Percentiles rank a stretch among this genome's conserved stretches.
These are phyloP conservation scores for Phthorimaea operculella DNA, from an alignment of 1,140 invertebrate species.

Conservation along the genomic window DNA sequence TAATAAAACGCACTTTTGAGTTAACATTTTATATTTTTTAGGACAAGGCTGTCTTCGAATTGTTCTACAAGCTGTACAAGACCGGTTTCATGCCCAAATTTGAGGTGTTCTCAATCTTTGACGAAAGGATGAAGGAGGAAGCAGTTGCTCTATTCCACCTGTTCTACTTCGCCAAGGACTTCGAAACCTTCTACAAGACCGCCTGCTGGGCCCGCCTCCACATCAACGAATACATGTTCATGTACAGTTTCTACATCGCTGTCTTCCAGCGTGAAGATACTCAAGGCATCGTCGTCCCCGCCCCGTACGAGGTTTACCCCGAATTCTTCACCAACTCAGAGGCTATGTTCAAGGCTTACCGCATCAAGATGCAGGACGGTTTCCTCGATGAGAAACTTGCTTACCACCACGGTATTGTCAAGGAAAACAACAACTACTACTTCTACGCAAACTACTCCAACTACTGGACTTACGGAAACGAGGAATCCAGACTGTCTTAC, in stretches of 20 bases:
- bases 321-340: conserved; percentile 70
- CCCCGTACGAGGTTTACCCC: conserved; percentile 73
- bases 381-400: conserved; percentile 28
- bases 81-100: conserved; percentile 58
- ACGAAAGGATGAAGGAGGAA: conserved; percentile 59
- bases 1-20: too few species aligned
- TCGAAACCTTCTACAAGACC: conserved; percentile 67
- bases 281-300: conserved; percentile 69
- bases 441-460: conserved; percentile 67
- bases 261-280: conserved; percentile 71
- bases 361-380: conserved; percentile 69
- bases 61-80: conserved; percentile 68
- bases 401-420: conserved; percentile 55
- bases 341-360: conserved; percentile 68
- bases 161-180: conserved; percentile 7
- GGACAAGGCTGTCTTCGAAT: conserved; percentile 62
- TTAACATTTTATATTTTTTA: conserved; percentile 18
- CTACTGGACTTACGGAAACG: conserved; percentile 56
- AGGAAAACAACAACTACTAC: conserved; percentile 55
- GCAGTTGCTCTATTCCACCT: conserved; percentile 59
- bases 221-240: conserved; percentile 72
- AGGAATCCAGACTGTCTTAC: conserved; percentile 75
- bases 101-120: conserved; percentile 67
- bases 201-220: conserved; percentile 70
- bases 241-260: conserved; percentile 70